A percentile compares a stretch with the other conserved stretches of the same genome.
Conservation (phyloP, 2,888 invertebrate genomes). For the Hydroisotoma schaefferi region DNA sequence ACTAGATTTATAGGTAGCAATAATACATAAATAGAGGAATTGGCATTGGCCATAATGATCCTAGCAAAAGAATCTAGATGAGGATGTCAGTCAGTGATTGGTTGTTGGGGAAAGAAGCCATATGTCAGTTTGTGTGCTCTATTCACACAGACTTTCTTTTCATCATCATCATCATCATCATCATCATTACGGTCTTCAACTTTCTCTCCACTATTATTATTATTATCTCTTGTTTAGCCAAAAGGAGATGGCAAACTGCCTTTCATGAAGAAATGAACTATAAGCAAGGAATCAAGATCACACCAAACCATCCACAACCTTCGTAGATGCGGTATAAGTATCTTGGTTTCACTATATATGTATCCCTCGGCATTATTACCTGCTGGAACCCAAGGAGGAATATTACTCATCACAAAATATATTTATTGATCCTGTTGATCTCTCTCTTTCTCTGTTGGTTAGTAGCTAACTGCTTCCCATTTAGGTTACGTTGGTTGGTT, state of each 20-base stretch:
- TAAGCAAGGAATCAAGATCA: no score
- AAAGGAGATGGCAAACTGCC: background rate
- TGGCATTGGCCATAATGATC: background rate
- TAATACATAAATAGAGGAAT: background rate
- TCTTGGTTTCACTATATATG: background rate
- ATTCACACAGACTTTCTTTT: background rate
- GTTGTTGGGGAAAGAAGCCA: slow-evolving; percentile 13
- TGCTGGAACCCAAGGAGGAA: no score
- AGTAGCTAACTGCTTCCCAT: no score
- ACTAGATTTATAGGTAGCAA: background rate
- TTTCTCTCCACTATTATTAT: background rate
- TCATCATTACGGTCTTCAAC: background rate
- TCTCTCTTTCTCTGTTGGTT: no score
- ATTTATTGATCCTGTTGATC: no score
- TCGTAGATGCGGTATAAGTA: no score
- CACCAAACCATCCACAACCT: no score
- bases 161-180: slow-evolving; percentile 3
- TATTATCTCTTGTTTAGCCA: slow-evolving; percentile 10
- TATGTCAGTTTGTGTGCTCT: slow-evolving; percentile 14
- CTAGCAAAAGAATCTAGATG: background rate
- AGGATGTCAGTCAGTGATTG: slow-evolving; percentile 2
- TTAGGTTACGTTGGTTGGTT: no score
- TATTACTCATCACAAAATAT: no score
- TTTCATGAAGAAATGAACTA: no score
- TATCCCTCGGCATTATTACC: background rate